Percentiles rank a stretch among this genome's conserved stretches.
Evolutionary conservation across 2,888 invertebrate species (phyloP).

Genomic region (Drosophila longiperda): DNA sequence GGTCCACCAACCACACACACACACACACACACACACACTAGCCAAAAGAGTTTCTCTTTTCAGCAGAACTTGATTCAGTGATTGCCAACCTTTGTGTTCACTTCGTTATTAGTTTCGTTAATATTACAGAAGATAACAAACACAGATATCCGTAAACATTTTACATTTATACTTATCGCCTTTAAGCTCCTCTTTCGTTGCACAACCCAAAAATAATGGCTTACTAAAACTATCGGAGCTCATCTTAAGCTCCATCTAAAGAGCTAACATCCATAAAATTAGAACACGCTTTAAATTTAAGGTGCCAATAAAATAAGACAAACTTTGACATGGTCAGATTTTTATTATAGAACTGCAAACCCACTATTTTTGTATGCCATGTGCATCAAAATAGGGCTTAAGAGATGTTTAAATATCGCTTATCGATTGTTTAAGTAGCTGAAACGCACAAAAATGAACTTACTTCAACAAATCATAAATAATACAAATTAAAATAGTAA

Average conservation of each 20-base stretch:
- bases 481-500: conserved; percentile 8
- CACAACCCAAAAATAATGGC: conserved; percentile 50
- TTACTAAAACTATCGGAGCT: conserved; percentile 38
- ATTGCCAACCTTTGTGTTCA: conserved; percentile 32
- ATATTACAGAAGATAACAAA: conserved; percentile 4
- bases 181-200: conserved; percentile 13
- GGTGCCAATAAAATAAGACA: neutral
- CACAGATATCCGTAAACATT: conserved; percentile 35
- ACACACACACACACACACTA: conserved; percentile 10
- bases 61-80: conserved; percentile 16
- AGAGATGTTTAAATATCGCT: neutral
- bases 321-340: neutral
- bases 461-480: neutral
- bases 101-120: conserved; percentile 21
- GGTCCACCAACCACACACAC: conserved; percentile 8
- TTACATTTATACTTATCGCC: conserved; percentile 28
- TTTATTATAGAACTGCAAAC: no score
- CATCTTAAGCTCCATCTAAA: conserved; percentile 6
- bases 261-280: neutral
- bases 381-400: no score
- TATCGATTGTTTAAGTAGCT: neutral
- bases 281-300: neutral
- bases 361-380: neutral
- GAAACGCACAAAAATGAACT: neutral
- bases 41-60: conserved; percentile 21